Evolutionary conservation across 2,113 vertebrate genomes (phyloP).

Genomic region (Eonycteris spelaea): DNA sequence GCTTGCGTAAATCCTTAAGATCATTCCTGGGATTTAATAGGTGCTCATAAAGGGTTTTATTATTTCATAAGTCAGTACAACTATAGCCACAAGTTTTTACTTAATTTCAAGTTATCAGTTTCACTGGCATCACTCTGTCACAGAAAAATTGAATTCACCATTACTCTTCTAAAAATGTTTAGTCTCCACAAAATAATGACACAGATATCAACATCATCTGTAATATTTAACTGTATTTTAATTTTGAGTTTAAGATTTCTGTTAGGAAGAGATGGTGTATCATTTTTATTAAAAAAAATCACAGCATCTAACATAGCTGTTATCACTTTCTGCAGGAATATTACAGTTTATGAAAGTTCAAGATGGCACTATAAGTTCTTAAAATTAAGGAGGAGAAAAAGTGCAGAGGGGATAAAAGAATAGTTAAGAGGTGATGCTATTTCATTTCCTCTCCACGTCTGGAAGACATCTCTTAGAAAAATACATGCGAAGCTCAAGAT

Average conservation of each 20-base stretch:
- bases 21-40: neutral
- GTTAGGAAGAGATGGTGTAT: conserved; percentile 52
- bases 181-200: conserved; percentile 53
- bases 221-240: conserved; percentile 67
- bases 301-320: conserved; percentile 40
- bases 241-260: conserved; percentile 57
- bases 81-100: conserved; percentile 11
- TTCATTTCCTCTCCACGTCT: conserved; percentile 49
- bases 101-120: conserved; percentile 31
- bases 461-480: conserved; percentile 26
- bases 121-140: conserved; percentile 23
- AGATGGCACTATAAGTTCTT: conserved; percentile 51
- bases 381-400: conserved; percentile 53
- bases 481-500: neutral
- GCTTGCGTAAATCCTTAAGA: neutral
- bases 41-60: neutral
- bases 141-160: conserved; percentile 24
- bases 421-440: conserved; percentile 26
- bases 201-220: conserved; percentile 49
- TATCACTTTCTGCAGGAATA: conserved; percentile 63
- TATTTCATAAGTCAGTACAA: conserved; percentile 25
- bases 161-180: conserved; percentile 44
- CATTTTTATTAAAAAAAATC: conserved; percentile 63
- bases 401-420: neutral
- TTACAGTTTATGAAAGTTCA: conserved; percentile 67